Percentiles rank a stretch among this genome's conserved stretches.
Evolutionary conservation across 2,113 vertebrate genomes (phyloP).

Genomic region (Nibea albiflora): DNA sequence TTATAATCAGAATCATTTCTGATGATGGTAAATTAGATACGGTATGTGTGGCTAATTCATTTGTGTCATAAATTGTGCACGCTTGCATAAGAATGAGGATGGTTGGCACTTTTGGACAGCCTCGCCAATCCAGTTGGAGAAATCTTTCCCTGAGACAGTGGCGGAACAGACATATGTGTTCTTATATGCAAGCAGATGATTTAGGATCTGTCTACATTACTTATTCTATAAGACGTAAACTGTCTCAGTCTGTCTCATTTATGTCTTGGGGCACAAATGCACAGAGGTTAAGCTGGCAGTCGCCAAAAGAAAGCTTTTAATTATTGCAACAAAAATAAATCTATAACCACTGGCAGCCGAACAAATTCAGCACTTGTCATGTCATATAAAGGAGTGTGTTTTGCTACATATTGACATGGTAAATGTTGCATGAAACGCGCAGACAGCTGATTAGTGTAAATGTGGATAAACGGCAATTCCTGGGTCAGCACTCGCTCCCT

Average conservation of each 20-base stretch:
- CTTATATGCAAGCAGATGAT: background rate
- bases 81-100: background rate
- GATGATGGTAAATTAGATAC: background rate
- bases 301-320: background rate
- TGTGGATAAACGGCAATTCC: background rate
- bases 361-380: background rate
- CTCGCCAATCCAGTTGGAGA: too few relatives aligned
- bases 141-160: background rate
- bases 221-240: background rate
- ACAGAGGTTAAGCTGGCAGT: background rate
- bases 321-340: slow-evolving; percentile 15
- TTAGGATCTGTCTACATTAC: background rate
- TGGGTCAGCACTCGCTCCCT: slow-evolving; percentile 1
- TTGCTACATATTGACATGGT: background rate
- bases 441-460: background rate
- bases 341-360: slow-evolving; percentile 4
- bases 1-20: background rate
- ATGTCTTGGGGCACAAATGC: background rate
- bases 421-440: background rate
- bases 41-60: background rate
- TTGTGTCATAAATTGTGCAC: background rate
- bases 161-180: background rate
- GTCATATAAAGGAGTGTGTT: background rate
- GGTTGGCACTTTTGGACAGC: background rate
- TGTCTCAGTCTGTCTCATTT: background rate